phyloP scores from a whole-genome alignment of 2,888 invertebrate species.

The Cheilosia impressa region DNA sequence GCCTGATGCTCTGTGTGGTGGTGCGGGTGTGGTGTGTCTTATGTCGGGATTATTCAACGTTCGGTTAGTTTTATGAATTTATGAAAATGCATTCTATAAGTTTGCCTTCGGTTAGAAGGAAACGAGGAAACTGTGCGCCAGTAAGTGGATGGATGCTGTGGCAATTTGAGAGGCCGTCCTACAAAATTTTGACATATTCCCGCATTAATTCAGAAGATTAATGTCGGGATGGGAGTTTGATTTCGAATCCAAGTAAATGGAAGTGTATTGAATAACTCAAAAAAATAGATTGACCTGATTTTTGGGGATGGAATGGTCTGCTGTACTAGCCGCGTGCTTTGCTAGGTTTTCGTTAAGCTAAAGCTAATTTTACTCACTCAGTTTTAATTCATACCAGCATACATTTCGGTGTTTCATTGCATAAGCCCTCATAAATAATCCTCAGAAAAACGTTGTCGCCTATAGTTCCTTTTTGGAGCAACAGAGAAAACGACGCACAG shows the following conservation, averaged over 20 bases:
- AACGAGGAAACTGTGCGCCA: neutral
- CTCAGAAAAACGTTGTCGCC: no score
- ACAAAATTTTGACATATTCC: conserved; percentile 7
- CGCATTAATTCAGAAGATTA: conserved; percentile 26
- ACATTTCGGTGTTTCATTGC: no score
- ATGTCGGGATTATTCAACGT: conserved; percentile 50
- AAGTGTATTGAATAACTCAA: neutral
- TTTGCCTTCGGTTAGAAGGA: conserved; percentile 25
- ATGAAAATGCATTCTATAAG: conserved; percentile 54
- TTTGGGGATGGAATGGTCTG: no score
- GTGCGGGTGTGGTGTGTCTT: conserved; percentile 19
- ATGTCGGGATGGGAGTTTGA: conserved; percentile 16
- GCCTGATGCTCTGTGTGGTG: neutral
- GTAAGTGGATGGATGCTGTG: conserved; percentile 30
- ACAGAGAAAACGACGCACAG: no score
- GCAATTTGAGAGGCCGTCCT: conserved; percentile 12
- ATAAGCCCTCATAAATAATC: no score
- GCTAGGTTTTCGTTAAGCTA: no score
- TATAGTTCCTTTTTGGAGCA: no score
- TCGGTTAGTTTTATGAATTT: conserved; percentile 44
- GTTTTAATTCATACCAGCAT: no score
- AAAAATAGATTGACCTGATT: no score
- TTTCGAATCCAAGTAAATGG: conserved; percentile 1
- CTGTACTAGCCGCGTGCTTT: no score
- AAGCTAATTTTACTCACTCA: no score